These are phyloP conservation scores for Indicator maculatus DNA, from an alignment of 2,113 vertebrate species.

Conservation along the genomic window DNA sequence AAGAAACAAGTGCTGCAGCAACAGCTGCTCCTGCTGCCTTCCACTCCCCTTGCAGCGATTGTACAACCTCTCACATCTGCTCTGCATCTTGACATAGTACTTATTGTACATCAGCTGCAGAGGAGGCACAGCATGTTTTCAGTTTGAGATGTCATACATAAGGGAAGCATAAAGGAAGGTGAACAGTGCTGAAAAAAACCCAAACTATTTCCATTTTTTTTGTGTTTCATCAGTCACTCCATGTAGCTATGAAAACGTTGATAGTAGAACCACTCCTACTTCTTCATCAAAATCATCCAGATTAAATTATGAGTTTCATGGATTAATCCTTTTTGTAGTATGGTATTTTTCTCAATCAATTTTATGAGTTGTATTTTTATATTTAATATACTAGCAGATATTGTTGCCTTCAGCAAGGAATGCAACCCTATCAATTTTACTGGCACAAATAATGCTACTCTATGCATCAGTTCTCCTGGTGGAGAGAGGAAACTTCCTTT, in stretches of 20 bases:
- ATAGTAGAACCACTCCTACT: not conserved
- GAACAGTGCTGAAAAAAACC: not conserved
- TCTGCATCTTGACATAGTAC: not conserved
- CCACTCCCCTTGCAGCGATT: not conserved
- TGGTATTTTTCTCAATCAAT: not conserved
- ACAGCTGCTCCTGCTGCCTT: not conserved
- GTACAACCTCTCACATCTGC: not conserved
- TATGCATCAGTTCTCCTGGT: not conserved
- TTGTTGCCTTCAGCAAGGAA: not conserved
- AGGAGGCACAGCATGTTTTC: conserved; percentile 20
- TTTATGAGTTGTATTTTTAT: not conserved
- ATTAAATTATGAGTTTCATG: not conserved
- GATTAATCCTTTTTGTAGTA: not conserved
- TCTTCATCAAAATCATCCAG: not conserved
- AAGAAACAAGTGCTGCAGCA: not conserved
- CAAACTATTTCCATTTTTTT: not conserved
- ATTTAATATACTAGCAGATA: not conserved
- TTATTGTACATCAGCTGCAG: not conserved
- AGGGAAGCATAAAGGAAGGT: not conserved
- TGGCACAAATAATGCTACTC: not conserved
- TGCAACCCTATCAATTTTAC: not conserved
- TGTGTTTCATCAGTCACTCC: not conserved
- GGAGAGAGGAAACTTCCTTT: not conserved
- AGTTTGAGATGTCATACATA: conserved; percentile 31
- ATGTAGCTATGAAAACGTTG: not conserved